Evolutionary conservation across 2,797 vertebrate species (phyloP).

Genomic region (Antennarius maculatus): DNA sequence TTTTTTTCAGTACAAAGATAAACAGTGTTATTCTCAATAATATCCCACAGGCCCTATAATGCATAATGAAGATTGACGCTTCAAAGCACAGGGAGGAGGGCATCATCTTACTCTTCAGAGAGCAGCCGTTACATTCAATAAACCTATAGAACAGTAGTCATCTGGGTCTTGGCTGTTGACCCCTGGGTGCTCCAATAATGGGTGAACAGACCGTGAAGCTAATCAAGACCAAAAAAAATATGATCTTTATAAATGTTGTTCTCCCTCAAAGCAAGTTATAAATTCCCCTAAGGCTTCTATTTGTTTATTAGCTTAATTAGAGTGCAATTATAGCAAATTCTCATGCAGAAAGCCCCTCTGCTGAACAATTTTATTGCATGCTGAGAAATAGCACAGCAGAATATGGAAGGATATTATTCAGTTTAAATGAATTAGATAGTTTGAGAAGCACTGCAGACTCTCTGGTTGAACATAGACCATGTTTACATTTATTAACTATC

Average conservation of each 20-base stretch:
- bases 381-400: slow-evolving; percentile 36
- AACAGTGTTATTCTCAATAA: slow-evolving; percentile 60
- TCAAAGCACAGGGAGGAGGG: slow-evolving; percentile 20
- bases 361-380: slow-evolving; percentile 39
- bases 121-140: slow-evolving; percentile 58
- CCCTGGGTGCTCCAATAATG: slow-evolving; percentile 52
- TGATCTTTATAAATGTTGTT: slow-evolving; percentile 66
- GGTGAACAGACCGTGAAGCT: slow-evolving; percentile 48
- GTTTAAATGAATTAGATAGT: slow-evolving; percentile 50
- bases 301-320: slow-evolving; percentile 79
- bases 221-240: slow-evolving; percentile 64
- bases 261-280: slow-evolving; percentile 45
- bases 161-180: slow-evolving; percentile 48
- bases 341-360: slow-evolving; percentile 46
- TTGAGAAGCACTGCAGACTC: slow-evolving; percentile 41
- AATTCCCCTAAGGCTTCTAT: slow-evolving; percentile 61
- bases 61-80: slow-evolving; percentile 63
- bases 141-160: slow-evolving; percentile 36
- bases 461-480: slow-evolving; percentile 39
- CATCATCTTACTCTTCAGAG: slow-evolving; percentile 52
- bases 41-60: slow-evolving; percentile 54
- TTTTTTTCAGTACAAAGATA: slow-evolving; percentile 43
- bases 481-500: slow-evolving; percentile 47
- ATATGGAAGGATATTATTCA: slow-evolving; percentile 27
- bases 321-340: slow-evolving; percentile 54